Base-by-base conservation (phyloP, 2,797 vertebrate genomes). In the Myripristis murdjan region DNA sequence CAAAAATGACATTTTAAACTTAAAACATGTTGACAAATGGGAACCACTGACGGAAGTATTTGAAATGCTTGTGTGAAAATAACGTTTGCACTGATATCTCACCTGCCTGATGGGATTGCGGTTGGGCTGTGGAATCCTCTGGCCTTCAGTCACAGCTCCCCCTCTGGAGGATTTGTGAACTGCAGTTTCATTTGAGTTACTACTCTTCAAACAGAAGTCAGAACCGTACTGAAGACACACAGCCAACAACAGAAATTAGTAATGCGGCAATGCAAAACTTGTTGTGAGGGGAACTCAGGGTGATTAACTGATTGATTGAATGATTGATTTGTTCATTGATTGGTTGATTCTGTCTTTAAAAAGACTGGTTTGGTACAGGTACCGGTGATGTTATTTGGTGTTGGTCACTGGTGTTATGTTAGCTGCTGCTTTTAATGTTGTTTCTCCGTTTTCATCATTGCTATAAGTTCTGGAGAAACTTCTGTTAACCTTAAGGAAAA, bases 151-250 rank as follows among this genome's bases (percentile, higher is more conserved):
- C 49, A 92, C 74, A 64, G 93, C 90, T 59, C 87, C 89, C 2
- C 94, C 90, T 88, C 88, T 94, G 73, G 94, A 90, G 55, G 84
- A 83, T 86, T 94, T 95, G 15, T 89, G 90, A 85, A 92, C 83
- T 26, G 91, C 94, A n/a, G 91, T 88, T 71, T 93, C 93, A 53
- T 92, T 89, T 65, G 92, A 74, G 64, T 89, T 88, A 44, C 88
- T 84, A 68, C 77, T 91, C 73, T 91, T 93, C 20, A 91, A 85
- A 87, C 94, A 94, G 49, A 96, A 73, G 86, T 96, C 93, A 66
- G 93, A 92, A 41, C 93, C 95, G 46, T 94, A 93, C 97, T 99
- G 90, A 46, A 69, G 35, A 73, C 48, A 84, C 39, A 75, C 16
- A 72, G 8, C 6, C 62, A 47, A 78, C 2, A n/a, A 46, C 7